Base-by-base conservation (phyloP, 2,113 vertebrate genomes). In the Nipponia nippon region DNA sequence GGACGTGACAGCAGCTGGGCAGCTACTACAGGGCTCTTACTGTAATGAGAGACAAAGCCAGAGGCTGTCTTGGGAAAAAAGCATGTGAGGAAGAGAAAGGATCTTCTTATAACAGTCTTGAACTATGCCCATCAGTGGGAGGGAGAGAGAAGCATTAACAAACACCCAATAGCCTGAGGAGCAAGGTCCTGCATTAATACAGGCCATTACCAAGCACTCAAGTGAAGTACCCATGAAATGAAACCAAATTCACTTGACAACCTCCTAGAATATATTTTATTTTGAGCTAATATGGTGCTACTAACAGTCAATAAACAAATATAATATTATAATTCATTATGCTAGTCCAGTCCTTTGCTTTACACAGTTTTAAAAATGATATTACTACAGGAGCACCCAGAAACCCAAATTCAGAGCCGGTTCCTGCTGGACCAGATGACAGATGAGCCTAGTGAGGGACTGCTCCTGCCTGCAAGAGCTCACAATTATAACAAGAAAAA, bases 1-100 rank as follows among this genome's bases (percentile, higher is more conserved):
- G 83, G 91, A 72, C 4, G 0, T 0, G 17, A 80, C 76, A 83
- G 89, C 67, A 66, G 69, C 85, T 49, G 70, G 95, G 93, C 93
- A 93, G 92, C 81, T 34, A 83, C 87, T 23, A 70, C 88, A 88
- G 92, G 70, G 70, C 79, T 94, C 52, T 62, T n/a, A 44, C 85
- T 77, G 90, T 61, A 80, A 77, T 26, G 83, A 93, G 91, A 86
- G 8, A 91, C 66, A 88, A 88, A 96, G 92, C 59, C 10, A 0
- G 89, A 67, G 44, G 79, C 52, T 90, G 62, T 15, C 49, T 52
- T 38, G 61, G 66, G 26, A 55, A 63, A 85, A 40, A 83, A 40
- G 6, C 61, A 47, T 3, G 9, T 23, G 9, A 25, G 19, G 27
- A 36, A 83, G 67, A 77, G 86, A 85, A 92, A 70, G 67, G 71